Base-by-base conservation (phyloP, 2,797 vertebrate species). In the Myotis daubentonii region DNA sequence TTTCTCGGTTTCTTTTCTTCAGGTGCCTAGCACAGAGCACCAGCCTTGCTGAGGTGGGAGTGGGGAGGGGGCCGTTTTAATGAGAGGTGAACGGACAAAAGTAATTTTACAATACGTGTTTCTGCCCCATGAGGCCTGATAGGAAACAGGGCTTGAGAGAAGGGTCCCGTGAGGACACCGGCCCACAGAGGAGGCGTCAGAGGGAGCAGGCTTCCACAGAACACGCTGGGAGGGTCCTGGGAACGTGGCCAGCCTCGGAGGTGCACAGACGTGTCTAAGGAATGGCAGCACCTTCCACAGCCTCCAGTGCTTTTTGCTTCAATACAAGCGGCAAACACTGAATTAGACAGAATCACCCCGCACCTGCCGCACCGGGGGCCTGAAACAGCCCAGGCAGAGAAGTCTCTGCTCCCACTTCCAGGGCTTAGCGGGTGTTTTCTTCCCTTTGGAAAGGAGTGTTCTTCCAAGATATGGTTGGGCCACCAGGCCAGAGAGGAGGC, bases 401-500 rank as follows among this genome's bases (percentile, higher is more conserved):
- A 19, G 13, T 72, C 65, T 93, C 75, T 57, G 28, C 30, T 78
- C 12, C 44, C n/a, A 38, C 16, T 44, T 25, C 33, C 33, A 3
- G 16, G 70, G 11, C 53, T 65, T 36, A 12, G 13, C 1, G 65
- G 25, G 8, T 90, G 30, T 49, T 78, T 76, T 60, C 53, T 83
- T 86, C 80, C 75, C 6, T 83, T 72, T 47, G 30, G 30, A 28
- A 28, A 87, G 3, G 8, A 30, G 8, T 36, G n/a, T 72, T 91
- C n/a, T 91, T 92, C 80, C 25, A 78, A 44, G 83, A 74, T 81
- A 41, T 30, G 23, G 19, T 83, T 70, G 93, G 66, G 84, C 89
- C 74, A 36, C 2, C 68, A 92, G 90, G 81, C 71, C 84, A 80
- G 57, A 38, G 62, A 92, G 70, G 47, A 93, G 62, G 85, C 0